A percentile compares a stretch with the other conserved stretches of the same genome.
phyloP scores from a whole-genome alignment of 2,797 vertebrate genomes.

The Coilia nasus region DNA sequence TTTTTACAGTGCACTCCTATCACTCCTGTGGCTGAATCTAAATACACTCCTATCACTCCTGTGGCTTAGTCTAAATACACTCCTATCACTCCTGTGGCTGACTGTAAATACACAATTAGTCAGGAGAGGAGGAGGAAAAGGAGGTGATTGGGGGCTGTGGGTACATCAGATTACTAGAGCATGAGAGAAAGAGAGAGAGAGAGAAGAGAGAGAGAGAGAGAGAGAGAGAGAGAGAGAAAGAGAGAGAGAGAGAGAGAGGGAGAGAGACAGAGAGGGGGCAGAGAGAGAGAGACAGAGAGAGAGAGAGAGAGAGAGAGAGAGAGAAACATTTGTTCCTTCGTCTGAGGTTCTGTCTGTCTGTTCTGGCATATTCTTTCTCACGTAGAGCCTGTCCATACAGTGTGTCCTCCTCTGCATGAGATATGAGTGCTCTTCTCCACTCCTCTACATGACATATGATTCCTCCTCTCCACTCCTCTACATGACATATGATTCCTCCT shows the following conservation, averaged over 20 bases:
- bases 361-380: not conserved
- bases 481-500: no score
- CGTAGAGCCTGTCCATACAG: not conserved
- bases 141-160: no score
- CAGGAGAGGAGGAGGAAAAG: not conserved
- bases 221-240: not conserved
- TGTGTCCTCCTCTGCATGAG: no score
- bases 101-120: not conserved
- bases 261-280: no score
- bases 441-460: no score
- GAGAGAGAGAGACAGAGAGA: not conserved
- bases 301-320: not conserved
- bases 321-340: not conserved
- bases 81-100: not conserved
- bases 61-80: not conserved
- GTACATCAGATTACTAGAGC: slow-evolving; percentile 10
- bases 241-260: not conserved
- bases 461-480: no score
- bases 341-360: not conserved
- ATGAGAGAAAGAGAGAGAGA: not conserved
- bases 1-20: no score
- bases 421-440: no score
- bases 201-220: not conserved
- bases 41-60: no score
- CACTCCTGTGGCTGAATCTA: no score